Evolutionary conservation across 1,140 invertebrate genomes (phyloP), one percentile per base, ranked within the genome.

Genomic region (Mizuhopecten yessoensis): DNA sequence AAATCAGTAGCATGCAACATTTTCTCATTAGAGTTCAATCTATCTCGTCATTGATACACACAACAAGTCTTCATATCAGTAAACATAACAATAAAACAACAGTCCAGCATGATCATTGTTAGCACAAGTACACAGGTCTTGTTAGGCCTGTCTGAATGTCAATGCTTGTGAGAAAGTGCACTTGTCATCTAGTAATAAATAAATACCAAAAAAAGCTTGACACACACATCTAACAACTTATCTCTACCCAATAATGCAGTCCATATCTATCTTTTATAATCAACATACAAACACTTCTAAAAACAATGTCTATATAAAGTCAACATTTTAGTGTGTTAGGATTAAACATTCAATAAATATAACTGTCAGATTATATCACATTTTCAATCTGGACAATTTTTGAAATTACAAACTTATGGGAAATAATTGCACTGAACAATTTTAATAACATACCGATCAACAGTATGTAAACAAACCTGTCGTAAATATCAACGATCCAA

Each of bases 401-500:
- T 9, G 29, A 17, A 75, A n/a, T 29, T 75, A 75, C 57, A 75
- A 75, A 2, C 57, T 75, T 75, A 75, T 75, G 5, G 20, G 23
- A 75, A 75, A 9, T 29, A 75, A n/a, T 75, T 75, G 42, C 57
- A 75, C 57, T 29, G 3, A 75, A 75, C 29, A 23, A 75, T 75
- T 75, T 75, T n/a, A 75, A 75, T 29, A 29, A 17, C n/a, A 75
- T 75, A 75, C 57, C n/a, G 57, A 75, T 75, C 57, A 75, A 75
- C 57, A 75, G 57, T 75, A 75, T 75, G n/a, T 29, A 75, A 75
- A n/a, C 57, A 75, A 75, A 29, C n/a, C n/a, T 39, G 36, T 39
- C 13, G 36, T 7, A 39, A 5, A 75, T 75, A 75, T 75, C 23
- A 75, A 75, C 29, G 3, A 29, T 29, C n/a, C 11, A 75, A 75